A percentile compares a stretch with the other conserved stretches of the same genome.
Conservation (phyloP, 2,113 vertebrate species). For the Coptodon bakossiorum region DNA sequence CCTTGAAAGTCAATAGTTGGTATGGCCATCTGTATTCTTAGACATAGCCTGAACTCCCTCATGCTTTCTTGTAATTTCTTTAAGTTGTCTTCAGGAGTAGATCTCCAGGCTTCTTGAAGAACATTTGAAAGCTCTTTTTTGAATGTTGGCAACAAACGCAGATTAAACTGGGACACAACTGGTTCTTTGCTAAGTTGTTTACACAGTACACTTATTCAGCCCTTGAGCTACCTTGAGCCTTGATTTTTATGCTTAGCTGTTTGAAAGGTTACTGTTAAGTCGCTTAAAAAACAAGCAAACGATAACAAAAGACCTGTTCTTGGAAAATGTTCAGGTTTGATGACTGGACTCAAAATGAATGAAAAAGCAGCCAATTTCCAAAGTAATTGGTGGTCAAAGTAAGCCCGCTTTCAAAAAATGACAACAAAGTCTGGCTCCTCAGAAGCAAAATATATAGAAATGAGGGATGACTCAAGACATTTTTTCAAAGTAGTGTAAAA, state of each 20-base stretch:
- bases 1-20: background rate
- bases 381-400: background rate
- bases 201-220: background rate
- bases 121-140: background rate
- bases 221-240: background rate
- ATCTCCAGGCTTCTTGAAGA: background rate
- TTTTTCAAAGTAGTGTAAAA: background rate
- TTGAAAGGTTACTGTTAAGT: background rate
- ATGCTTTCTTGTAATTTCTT: background rate
- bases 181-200: background rate
- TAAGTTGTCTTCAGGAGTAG: fast-evolving
- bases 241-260: background rate
- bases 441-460: background rate
- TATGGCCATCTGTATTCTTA: no score
- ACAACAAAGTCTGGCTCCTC: background rate
- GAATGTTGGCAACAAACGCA: background rate
- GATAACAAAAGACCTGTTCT: background rate
- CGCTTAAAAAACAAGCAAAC: background rate
- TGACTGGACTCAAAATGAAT: background rate
- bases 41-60: no score
- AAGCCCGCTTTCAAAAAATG: background rate
- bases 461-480: background rate
- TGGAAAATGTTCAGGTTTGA: background rate
- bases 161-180: background rate
- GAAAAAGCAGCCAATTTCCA: background rate